Evolutionary conservation across 2,797 vertebrate species (phyloP).

Genomic region (Taenioides sp.): DNA sequence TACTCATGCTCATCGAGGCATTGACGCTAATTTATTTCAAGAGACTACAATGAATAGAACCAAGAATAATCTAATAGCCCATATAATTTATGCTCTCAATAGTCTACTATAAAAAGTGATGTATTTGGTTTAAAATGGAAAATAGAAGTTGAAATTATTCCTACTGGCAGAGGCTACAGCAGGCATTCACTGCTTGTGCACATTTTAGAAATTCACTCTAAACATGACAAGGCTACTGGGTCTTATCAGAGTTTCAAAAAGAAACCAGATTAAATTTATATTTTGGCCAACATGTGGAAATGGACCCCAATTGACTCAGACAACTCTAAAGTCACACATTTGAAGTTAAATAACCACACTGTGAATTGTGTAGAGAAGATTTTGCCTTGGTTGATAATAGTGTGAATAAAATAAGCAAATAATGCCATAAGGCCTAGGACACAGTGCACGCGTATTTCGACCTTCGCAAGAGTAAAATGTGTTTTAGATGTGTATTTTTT

Average conservation of each 20-base stretch:
- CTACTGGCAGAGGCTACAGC: not conserved
- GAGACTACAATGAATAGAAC: too few relatives aligned
- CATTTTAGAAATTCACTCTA: not conserved
- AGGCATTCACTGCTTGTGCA: not conserved
- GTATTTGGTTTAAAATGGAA: not conserved
- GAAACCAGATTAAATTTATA: slow-evolving; percentile 51
- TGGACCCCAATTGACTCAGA: slow-evolving; percentile 32
- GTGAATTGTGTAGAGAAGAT: not conserved
- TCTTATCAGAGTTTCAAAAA: slow-evolving; percentile 30
- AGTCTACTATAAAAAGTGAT: not conserved
- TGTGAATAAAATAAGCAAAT: too few relatives aligned
- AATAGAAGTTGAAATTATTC: not conserved
- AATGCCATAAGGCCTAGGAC: too few relatives aligned
- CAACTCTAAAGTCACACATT: slow-evolving; percentile 30
- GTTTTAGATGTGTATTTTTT: too few relatives aligned
- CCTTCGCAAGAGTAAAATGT: too few relatives aligned
- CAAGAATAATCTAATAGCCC: too few relatives aligned
- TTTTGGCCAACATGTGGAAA: slow-evolving; percentile 40
- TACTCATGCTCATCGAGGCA: not conserved
- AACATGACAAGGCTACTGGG: not conserved
- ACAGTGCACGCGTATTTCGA: too few relatives aligned
- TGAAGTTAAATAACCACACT: not conserved
- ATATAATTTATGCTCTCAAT: too few relatives aligned
- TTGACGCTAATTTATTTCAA: not conserved
- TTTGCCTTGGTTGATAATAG: not conserved